phyloP scores from a whole-genome alignment of 2,113 vertebrate species.

The Ellobius talpinus region DNA sequence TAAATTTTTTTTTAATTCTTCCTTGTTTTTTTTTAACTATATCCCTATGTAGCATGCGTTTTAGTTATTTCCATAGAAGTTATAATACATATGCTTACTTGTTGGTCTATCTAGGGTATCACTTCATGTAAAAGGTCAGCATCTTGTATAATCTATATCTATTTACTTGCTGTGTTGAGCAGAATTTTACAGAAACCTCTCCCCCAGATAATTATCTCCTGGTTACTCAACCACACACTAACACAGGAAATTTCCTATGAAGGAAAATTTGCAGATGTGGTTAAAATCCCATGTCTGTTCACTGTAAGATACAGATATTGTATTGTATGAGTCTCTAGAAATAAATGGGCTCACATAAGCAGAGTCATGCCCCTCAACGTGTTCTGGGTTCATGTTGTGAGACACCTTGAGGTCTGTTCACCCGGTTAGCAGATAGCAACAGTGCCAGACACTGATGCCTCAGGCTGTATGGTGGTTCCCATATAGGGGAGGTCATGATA shows the following conservation, averaged over 20 bases:
- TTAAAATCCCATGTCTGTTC: background rate
- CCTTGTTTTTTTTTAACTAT: background rate
- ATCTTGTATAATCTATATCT: background rate
- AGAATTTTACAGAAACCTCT: background rate
- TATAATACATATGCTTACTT: background rate
- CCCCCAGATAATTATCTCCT: background rate
- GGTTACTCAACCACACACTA: background rate
- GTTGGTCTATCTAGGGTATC: background rate
- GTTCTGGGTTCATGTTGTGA: background rate
- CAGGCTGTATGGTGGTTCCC: background rate
- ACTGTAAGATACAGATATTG: background rate
- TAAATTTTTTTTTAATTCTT: background rate
- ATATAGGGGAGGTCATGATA: background rate
- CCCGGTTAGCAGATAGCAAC: background rate
- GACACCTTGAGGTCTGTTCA: background rate
- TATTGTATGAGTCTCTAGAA: background rate
- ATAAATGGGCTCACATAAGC: background rate
- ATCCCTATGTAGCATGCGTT: background rate
- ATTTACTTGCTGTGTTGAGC: background rate
- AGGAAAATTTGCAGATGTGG: background rate
- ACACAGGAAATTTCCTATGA: background rate
- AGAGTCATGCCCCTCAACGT: background rate
- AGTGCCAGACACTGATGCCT: background rate
- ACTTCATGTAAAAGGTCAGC: background rate
- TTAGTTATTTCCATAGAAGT: background rate